Conservation (phyloP, 2,888 invertebrate species). For the Timandra comae region DNA sequence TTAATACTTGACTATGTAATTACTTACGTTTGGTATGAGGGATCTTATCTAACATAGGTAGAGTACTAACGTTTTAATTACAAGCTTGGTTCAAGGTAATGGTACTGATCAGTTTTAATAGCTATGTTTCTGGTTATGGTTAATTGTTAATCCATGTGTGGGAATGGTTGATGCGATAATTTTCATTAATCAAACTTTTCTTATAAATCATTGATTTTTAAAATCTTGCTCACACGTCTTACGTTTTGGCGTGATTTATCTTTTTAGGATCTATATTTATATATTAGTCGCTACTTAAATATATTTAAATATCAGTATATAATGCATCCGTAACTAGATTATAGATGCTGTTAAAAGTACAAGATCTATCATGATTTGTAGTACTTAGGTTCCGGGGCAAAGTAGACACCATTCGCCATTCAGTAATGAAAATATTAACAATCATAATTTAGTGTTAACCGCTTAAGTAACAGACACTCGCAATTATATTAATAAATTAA, state of each 20-base stretch:
- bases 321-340: too few species aligned
- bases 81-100: constrained; percentile 39
- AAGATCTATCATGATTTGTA: too few species aligned
- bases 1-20: constrained; percentile 30
- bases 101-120: constrained; percentile 24
- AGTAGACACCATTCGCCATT: too few species aligned
- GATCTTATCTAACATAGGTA: constrained; percentile 58
- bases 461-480: constrained; percentile 34
- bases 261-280: too few species aligned
- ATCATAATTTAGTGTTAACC: constrained; percentile 24
- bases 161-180: constrained; percentile 34
- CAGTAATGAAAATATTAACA: not conserved
- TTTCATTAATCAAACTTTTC: too few species aligned
- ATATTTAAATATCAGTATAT: too few species aligned
- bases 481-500: constrained; percentile 11
- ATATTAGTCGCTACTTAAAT: too few species aligned
- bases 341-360: too few species aligned
- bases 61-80: constrained; percentile 48
- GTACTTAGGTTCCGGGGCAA: constrained; percentile 8
- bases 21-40: constrained; percentile 67
- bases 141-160: constrained; percentile 36
- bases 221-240: constrained; percentile 68
- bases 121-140: constrained; percentile 44
- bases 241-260: constrained; percentile 63
- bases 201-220: too few species aligned